Percentiles rank a stretch among this genome's conserved stretches.
Conservation (phyloP, 2,797 vertebrate genomes). For the Tarsius wallacei region DNA sequence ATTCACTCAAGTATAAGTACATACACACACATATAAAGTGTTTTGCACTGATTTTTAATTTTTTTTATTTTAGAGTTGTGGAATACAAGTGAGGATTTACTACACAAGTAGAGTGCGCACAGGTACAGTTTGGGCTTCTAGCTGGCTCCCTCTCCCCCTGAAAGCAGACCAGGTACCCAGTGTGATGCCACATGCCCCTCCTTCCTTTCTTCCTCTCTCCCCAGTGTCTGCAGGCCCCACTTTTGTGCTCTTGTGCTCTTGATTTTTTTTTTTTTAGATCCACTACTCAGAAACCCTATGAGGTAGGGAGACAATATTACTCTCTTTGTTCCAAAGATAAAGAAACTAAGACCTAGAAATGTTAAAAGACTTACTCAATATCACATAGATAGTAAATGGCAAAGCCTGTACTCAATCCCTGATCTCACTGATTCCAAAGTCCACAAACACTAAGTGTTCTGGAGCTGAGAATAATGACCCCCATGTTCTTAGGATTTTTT, state of each 20-base stretch:
- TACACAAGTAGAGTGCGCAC: no score
- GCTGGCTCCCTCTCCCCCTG: no score
- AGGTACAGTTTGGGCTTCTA: no score
- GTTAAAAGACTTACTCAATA: not conserved
- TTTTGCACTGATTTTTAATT: not conserved
- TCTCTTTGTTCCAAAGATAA: slow-evolving; percentile 18
- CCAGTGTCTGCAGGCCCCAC: no score
- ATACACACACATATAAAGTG: not conserved
- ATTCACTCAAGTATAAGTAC: not conserved
- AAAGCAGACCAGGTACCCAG: no score
- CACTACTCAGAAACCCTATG: not conserved
- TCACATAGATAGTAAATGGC: not conserved
- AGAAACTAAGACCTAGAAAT: not conserved
- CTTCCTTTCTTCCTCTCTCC: no score
- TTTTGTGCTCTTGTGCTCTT: not conserved
- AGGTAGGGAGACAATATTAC: not conserved
- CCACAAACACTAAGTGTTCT: not conserved
- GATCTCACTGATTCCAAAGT: not conserved
- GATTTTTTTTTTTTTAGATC: not conserved
- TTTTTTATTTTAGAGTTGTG: not conserved
- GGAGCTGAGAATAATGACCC: not conserved
- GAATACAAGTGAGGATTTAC: no score
- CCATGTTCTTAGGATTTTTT: not conserved
- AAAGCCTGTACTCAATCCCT: not conserved
- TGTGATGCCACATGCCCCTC: no score